A percentile compares a stretch with the other conserved stretches of the same genome.
phyloP scores from a whole-genome alignment of 2,797 vertebrate genomes.

The Scolopax rusticola region DNA sequence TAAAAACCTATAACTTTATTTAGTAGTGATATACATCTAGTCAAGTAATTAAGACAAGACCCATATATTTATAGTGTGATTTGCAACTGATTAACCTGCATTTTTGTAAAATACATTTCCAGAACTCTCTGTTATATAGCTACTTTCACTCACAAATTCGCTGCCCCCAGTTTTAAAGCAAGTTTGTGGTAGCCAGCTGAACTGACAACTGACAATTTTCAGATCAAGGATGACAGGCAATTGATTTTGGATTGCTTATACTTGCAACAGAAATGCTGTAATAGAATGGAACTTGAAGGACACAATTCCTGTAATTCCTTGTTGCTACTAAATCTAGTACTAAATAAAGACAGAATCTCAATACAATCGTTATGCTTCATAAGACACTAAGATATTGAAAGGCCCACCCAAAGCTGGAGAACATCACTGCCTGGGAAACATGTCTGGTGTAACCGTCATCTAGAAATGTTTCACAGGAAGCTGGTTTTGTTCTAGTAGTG shows the following conservation, averaged over 20 bases:
- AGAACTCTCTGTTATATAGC: neutral
- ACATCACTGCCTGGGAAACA: neutral
- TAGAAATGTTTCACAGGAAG: conserved; percentile 44
- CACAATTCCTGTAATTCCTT: neutral
- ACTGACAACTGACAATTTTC: neutral
- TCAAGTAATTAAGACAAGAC: neutral
- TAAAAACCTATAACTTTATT: neutral
- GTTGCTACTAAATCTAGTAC: neutral
- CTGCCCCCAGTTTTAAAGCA: neutral
- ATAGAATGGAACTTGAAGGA: neutral
- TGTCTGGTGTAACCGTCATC: conserved; percentile 34
- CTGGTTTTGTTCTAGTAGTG: conserved; percentile 34
- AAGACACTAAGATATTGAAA: neutral
- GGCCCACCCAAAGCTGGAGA: neutral
- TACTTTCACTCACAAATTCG: neutral
- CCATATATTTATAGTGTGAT: neutral
- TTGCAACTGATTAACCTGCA: neutral
- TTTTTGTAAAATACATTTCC: neutral
- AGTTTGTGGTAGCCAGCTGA: neutral
- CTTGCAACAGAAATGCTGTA: neutral
- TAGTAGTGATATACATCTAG: neutral
- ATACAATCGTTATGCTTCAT: neutral
- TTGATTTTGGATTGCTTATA: neutral
- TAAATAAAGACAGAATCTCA: conserved; percentile 45
- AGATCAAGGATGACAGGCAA: neutral